Percentiles rank a stretch among this genome's conserved stretches.
phyloP scores from a whole-genome alignment of 2,888 invertebrate species.

The Dysmachus trigonus region DNA sequence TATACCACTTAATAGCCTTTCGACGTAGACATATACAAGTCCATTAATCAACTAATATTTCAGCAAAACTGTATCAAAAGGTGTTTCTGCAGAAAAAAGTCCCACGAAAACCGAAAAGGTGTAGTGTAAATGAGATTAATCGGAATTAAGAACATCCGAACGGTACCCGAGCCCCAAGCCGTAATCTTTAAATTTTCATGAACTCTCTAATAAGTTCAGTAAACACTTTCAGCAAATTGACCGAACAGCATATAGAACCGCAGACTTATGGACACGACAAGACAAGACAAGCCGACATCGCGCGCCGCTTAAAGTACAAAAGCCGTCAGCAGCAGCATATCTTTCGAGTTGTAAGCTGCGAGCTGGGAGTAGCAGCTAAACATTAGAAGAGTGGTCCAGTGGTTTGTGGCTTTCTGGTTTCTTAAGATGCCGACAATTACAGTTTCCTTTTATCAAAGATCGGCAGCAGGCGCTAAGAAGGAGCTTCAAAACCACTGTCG shows the following conservation, averaged over 20 bases:
- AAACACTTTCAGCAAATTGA: constrained; percentile 5
- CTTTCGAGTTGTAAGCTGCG: not conserved
- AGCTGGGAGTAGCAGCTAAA: not conserved
- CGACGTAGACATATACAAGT: not conserved
- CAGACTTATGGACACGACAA: not conserved
- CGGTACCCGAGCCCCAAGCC: not conserved
- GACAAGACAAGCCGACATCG: not conserved
- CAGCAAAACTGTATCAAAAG: not conserved
- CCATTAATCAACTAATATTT: not conserved
- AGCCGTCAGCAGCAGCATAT: not conserved
- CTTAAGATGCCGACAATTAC: constrained; percentile 30
- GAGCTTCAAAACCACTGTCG: not conserved
- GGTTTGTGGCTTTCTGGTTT: constrained; percentile 24
- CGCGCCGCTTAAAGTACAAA: not conserved
- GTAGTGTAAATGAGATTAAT: not conserved
- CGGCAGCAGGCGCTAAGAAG: not conserved
- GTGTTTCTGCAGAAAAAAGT: not conserved
- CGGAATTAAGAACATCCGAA: constrained; percentile 55
- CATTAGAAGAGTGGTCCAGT: constrained; percentile 17
- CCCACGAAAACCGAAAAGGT: not conserved
- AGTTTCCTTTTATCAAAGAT: not conserved
- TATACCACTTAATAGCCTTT: not conserved
- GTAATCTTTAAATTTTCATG: not conserved
- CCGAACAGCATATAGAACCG: not conserved
- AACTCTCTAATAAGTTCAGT: constrained; percentile 6